Conservation (phyloP, 2,797 vertebrate genomes). For the Acanthiza pusilla region DNA sequence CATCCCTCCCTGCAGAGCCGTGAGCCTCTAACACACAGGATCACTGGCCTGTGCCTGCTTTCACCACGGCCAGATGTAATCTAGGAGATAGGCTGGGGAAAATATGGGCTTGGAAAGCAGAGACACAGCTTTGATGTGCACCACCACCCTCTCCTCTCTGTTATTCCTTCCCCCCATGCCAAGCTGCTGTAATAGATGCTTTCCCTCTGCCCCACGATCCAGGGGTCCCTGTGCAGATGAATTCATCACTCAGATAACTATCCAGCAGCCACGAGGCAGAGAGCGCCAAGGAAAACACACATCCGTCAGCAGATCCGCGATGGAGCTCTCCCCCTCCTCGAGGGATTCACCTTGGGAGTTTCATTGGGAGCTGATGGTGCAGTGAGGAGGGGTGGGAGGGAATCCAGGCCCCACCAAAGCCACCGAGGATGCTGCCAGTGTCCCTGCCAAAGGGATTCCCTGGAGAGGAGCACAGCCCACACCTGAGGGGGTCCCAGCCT, state of each 20-base stretch:
- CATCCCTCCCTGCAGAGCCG: not conserved
- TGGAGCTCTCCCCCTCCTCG: not conserved
- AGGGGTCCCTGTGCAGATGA: not conserved
- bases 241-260: slow-evolving; percentile 38
- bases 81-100: not conserved
- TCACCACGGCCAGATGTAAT: not conserved
- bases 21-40: not conserved
- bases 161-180: not conserved
- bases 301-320: not conserved
- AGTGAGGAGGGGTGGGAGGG: not conserved
- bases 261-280: not conserved
- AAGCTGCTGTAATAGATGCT: not conserved
- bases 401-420: not conserved
- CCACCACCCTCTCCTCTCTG: not conserved
- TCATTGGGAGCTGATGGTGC: rapidly evolving
- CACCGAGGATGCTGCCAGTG: not conserved
- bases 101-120: not conserved
- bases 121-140: slow-evolving; percentile 31
- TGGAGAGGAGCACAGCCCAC: not conserved
- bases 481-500: not conserved
- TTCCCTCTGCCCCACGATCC: not conserved
- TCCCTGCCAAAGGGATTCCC: rapidly evolving
- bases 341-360: not conserved
- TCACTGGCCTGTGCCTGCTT: not conserved
- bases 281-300: slow-evolving; percentile 6